These are phyloP conservation scores for Trileptium ribeirensis DNA, from an alignment of 2,888 invertebrate species.

Conservation along the genomic window DNA sequence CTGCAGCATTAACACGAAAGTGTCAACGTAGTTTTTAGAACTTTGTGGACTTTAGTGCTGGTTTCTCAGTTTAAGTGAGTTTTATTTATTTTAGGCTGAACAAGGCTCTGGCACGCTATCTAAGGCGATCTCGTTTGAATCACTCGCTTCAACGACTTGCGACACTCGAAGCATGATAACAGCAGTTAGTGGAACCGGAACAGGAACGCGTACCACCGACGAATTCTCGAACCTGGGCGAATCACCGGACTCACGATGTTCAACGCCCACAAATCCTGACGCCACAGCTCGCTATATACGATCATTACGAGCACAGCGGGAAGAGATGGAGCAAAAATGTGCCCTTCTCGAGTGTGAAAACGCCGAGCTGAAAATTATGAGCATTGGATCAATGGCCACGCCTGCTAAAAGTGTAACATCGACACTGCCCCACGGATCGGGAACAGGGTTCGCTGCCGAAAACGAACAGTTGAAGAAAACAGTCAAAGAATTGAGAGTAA, in stretches of 20 bases:
- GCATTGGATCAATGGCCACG: neutral
- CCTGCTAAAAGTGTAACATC: neutral
- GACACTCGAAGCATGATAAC: slow-evolving; percentile 40
- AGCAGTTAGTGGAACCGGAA: slow-evolving; percentile 29
- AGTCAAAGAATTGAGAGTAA: neutral
- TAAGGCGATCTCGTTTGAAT: slow-evolving; percentile 18
- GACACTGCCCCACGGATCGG: neutral
- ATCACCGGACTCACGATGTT: slow-evolving; percentile 35
- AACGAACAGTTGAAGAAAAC: neutral
- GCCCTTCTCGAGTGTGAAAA: slow-evolving; percentile 29
- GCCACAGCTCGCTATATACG: neutral
- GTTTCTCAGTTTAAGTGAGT: no score
- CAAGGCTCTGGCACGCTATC: neutral
- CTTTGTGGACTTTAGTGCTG: no score
- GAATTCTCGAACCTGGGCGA: neutral
- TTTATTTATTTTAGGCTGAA: no score
- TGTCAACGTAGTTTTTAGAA: no score
- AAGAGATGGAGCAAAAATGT: slow-evolving; percentile 31
- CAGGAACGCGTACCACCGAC: neutral
- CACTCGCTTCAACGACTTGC: neutral
- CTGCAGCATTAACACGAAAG: no score
- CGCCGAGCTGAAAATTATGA: slow-evolving; percentile 23
- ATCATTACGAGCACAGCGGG: slow-evolving; percentile 16
- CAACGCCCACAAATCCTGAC: slow-evolving; percentile 43
- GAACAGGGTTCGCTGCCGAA: neutral